These are phyloP conservation scores for Notospermus geniculatus DNA, from an alignment of 1,140 invertebrate genomes.

Conservation along the genomic window DNA sequence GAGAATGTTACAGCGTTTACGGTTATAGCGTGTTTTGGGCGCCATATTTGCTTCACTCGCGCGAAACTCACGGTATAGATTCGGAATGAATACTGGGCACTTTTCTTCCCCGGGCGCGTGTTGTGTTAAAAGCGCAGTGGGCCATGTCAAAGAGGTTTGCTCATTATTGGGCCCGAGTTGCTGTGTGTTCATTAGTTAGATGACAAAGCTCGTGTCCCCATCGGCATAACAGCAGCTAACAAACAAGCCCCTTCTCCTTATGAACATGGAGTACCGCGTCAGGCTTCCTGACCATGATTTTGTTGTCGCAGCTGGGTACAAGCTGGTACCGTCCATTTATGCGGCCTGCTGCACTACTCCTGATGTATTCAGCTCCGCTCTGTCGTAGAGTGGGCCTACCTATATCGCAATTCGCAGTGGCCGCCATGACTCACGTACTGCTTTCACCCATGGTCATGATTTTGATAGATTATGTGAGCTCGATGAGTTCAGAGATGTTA, in stretches of 20 bases:
- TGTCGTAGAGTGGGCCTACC: neutral
- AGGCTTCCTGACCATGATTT: conserved; percentile 6
- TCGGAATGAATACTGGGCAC: too few species aligned
- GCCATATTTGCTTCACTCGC: too few species aligned
- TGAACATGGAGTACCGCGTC: neutral
- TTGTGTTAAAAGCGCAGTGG: too few species aligned
- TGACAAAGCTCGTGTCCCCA: conserved; percentile 5
- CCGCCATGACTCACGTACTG: neutral
- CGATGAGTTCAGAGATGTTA: neutral
- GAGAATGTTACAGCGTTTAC: too few species aligned
- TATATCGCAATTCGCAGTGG: conserved; percentile 1
- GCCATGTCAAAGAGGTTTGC: neutral
- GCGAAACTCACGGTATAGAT: too few species aligned
- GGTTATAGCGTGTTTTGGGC: too few species aligned
- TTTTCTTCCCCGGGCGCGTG: too few species aligned
- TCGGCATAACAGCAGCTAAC: neutral
- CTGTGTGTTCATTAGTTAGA: neutral
- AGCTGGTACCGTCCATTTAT: too few species aligned
- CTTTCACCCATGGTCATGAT: neutral
- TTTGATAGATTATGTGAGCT: neutral
- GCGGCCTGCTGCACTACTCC: neutral
- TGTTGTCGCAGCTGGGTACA: neutral
- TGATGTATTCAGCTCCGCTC: neutral
- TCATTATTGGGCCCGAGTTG: neutral
- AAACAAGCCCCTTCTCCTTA: conserved; percentile 4